These are phyloP conservation scores for Lycocerus yunnanus DNA, from an alignment of 2,888 invertebrate species.

Conservation along the genomic window DNA sequence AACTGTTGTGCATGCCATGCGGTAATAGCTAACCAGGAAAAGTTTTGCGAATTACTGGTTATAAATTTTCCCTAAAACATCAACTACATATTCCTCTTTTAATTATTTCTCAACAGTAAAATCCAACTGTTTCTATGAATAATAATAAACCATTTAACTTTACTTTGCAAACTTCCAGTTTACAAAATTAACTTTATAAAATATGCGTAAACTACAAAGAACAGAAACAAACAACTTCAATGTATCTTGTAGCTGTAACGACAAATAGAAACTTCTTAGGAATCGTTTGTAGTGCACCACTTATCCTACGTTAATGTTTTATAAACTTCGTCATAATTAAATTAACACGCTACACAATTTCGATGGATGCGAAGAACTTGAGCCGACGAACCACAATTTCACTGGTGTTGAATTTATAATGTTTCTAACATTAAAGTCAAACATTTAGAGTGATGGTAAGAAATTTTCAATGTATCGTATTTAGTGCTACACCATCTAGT, in stretches of 20 bases:
- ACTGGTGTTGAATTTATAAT: neutral
- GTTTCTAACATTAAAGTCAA: neutral
- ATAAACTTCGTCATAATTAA: conserved; percentile 19
- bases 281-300: conserved; percentile 21
- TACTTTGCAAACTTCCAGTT: conserved; percentile 23
- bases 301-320: conserved; percentile 21
- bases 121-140: conserved; percentile 32
- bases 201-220: conserved; percentile 29
- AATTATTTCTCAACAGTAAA: conserved; percentile 24
- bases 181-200: conserved; percentile 29
- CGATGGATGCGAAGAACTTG: neutral
- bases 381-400: conserved; percentile 13
- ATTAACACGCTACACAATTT: conserved; percentile 21
- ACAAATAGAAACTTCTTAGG: conserved; percentile 22
- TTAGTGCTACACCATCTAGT: neutral
- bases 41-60: neutral
- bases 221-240: conserved; percentile 27
- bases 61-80: conserved; percentile 10
- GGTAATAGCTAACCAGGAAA: neutral
- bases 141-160: conserved; percentile 30
- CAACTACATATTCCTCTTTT: conserved; percentile 14
- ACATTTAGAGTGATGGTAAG: neutral
- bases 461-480: neutral
- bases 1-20: neutral
- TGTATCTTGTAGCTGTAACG: conserved; percentile 24